Percentiles rank a stretch among this genome's conserved stretches.
These are phyloP conservation scores for Cardinalis cardinalis DNA, from an alignment of 2,113 vertebrate species.

Conservation along the genomic window DNA sequence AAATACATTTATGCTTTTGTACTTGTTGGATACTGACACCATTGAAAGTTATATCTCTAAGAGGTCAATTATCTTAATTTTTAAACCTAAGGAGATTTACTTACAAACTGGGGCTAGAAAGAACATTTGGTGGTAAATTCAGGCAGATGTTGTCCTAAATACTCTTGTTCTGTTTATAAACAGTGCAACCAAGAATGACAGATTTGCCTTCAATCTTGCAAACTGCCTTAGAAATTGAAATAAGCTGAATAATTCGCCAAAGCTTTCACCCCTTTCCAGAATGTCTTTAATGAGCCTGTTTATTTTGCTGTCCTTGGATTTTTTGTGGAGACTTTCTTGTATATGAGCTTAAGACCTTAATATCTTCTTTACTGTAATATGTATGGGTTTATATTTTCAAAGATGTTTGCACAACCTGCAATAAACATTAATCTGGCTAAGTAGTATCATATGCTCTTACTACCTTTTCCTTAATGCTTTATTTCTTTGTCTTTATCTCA, in stretches of 20 bases:
- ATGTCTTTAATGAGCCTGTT: background rate
- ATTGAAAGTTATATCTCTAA: background rate
- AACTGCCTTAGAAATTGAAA: background rate
- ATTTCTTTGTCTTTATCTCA: background rate
- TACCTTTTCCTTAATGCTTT: background rate
- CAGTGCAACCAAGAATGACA: background rate
- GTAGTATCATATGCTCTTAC: background rate
- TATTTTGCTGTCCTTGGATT: background rate
- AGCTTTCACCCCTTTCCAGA: background rate
- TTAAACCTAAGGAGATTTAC: constrained; percentile 1
- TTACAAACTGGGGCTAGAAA: background rate
- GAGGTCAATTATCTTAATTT: background rate
- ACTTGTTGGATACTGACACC: background rate
- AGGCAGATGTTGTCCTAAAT: constrained; percentile 23
- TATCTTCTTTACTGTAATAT: background rate
- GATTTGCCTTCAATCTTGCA: background rate
- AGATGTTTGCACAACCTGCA: background rate
- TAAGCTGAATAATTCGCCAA: background rate
- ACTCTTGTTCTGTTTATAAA: background rate
- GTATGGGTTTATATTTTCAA: background rate
- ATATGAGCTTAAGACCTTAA: background rate
- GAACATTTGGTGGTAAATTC: background rate
- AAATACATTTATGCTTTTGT: background rate
- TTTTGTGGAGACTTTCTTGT: background rate
- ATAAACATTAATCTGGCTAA: background rate